Conservation (phyloP, 2,113 vertebrate species). For the Oplegnathus fasciatus region DNA sequence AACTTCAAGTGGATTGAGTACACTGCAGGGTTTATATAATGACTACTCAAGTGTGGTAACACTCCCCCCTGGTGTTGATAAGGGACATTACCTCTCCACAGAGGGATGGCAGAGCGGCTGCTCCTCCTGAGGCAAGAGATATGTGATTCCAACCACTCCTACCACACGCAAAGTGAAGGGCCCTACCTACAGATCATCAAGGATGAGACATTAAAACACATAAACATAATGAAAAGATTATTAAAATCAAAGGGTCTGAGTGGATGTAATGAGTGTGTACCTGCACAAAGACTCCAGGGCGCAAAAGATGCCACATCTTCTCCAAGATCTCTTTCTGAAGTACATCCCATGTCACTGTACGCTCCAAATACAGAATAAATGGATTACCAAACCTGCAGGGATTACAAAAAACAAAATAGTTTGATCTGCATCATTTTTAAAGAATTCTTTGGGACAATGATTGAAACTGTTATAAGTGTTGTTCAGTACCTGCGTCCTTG, state of each 20-base stretch:
- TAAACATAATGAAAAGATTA: not conserved
- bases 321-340: conserved; percentile 98
- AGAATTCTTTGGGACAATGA: not conserved
- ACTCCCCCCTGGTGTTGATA: conserved; percentile 53
- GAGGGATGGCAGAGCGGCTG: conserved; percentile 94
- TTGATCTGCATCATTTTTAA: not conserved
- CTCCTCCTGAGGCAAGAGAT: conserved; percentile 97
- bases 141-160: conserved; percentile 96
- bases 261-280: conserved; percentile 69
- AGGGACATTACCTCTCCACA: conserved; percentile 90
- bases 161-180: conserved; percentile 97
- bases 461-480: not conserved
- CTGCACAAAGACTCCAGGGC: conserved; percentile 93
- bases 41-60: not conserved
- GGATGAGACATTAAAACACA: not conserved
- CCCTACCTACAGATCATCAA: conserved; percentile 85
- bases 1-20: conserved; percentile 26
- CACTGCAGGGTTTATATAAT: conserved; percentile 19
- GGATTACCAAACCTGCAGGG: conserved; percentile 93
- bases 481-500: conserved; percentile 92
- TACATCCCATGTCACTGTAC: conserved; percentile 94
- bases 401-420: conserved; percentile 1
- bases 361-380: conserved; percentile 95
- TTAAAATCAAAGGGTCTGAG: not conserved
- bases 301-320: conserved; percentile 96